Evolutionary conservation across 2,888 invertebrate genomes (phyloP).

Genomic region (Plagodis dolabraria): DNA sequence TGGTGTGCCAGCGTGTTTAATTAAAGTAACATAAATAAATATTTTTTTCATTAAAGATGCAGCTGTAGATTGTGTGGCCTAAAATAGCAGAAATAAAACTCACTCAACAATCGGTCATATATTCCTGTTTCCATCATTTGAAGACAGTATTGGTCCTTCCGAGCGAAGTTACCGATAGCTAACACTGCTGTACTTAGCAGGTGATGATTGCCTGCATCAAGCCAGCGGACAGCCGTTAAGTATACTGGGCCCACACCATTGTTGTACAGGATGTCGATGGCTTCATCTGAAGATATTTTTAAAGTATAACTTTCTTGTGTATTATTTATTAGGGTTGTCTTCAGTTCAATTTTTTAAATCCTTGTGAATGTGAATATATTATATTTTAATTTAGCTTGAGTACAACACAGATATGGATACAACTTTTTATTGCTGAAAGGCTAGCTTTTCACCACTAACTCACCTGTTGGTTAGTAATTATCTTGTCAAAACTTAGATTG

Average conservation of each 20-base stretch:
- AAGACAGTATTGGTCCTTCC: constrained; percentile 93
- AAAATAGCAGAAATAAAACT: constrained; percentile 32
- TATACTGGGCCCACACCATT: constrained; percentile 90
- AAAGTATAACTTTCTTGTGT: too few species aligned
- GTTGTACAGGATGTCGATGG: constrained; percentile 93
- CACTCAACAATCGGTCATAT: constrained; percentile 88
- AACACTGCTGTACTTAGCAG: constrained; percentile 93
- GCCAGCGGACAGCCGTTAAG: constrained; percentile 90
- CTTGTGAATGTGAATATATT: too few species aligned
- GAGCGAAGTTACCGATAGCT: constrained; percentile 95
- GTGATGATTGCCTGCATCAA: constrained; percentile 89
- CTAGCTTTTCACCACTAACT: too few species aligned
- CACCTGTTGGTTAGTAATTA: too few species aligned
- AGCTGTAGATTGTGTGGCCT: too few species aligned
- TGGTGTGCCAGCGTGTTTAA: too few species aligned
- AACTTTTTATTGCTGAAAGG: too few species aligned
- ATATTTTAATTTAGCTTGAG: too few species aligned
- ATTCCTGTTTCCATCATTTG: constrained; percentile 92
- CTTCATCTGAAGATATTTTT: constrained; percentile 86
- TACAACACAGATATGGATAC: too few species aligned
- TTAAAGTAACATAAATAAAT: too few species aligned
- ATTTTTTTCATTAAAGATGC: too few species aligned
- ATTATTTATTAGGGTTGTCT: not conserved
- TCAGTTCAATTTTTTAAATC: not conserved
- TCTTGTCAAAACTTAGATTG: too few species aligned